Base-by-base conservation (phyloP, 2,797 vertebrate species). In the Ciconia nigra region DNA sequence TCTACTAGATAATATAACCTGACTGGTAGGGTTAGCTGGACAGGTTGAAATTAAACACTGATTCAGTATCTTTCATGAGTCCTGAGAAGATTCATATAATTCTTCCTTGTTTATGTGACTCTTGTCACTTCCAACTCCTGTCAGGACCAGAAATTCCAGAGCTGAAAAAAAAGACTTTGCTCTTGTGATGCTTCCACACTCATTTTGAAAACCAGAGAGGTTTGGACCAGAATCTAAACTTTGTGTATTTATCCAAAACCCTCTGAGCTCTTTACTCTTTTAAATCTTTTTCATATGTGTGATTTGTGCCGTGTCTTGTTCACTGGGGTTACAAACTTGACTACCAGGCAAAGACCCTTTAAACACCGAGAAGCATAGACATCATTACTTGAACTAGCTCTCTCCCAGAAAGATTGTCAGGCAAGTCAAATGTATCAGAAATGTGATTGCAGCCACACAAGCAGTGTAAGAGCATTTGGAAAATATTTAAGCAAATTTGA, bases 271-370 rank as follows among this genome's bases (percentile, higher is more conserved):
- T 97, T 86, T 94, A 89, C 79, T 90, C 69, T 92, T 85, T 89
- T 76, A 97, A 94, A 96, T 97, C 72, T 97, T 74, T 97, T 96
- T 95, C 96, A 96, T 95, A 93, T 97, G 94, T 97, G 89, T 93
- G 87, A 95, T 91, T 81, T 86, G 80, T 88, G 69, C 69, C 12
- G 5, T 49, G 39, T 81, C 57, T 95, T 81, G 28, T 61, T 95
- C 82, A n/a, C 65, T 78, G 94, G 54, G 54, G 51, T 83, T 94
- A 59, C 85, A 95, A 83, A 78, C 4, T 13, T 41, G 49, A 69
- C 54, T 91, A 35, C 57, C 69, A 91, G 79, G 46, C 76, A 83
- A 78, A 59, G 80, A 93, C 77, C 29, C 79, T 86, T 93, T 85
- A 46, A 81, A 90, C 31, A 66, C 59, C 62, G 51, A 31, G 39